Percentiles rank a stretch among this genome's conserved stretches.
Conservation (phyloP, 2,113 vertebrate genomes). For the Laticauda colubrina region DNA sequence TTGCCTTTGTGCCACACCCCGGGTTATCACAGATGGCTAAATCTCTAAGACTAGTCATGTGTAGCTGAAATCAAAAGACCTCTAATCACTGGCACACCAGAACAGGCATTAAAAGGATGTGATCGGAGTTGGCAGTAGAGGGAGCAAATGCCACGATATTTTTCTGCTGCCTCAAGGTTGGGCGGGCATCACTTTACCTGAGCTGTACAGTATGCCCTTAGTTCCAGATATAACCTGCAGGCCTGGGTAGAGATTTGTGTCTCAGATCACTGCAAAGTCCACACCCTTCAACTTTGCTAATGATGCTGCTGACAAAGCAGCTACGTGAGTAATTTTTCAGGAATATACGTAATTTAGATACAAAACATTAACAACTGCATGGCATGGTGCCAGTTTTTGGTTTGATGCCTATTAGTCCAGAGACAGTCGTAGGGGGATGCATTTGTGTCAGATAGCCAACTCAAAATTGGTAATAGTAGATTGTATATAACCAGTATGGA, state of each 20-base stretch:
- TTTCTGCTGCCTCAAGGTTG: neutral
- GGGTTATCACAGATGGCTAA: neutral
- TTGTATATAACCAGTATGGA: neutral
- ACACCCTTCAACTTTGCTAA: neutral
- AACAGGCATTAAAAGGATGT: neutral
- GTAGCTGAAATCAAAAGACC: neutral
- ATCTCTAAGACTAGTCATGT: neutral
- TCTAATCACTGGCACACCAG: neutral
- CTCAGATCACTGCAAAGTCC: neutral
- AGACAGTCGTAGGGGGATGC: neutral
- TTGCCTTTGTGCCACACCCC: no score
- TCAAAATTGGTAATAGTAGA: neutral
- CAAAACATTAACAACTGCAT: neutral
- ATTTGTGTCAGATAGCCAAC: neutral
- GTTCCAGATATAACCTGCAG: neutral
- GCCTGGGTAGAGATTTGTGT: neutral
- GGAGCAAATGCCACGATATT: neutral
- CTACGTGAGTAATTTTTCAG: neutral
- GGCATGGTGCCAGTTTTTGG: neutral
- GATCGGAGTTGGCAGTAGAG: neutral
- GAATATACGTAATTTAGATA: neutral
- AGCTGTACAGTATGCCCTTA: neutral
- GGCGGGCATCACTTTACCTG: neutral
- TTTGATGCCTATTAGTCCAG: neutral
- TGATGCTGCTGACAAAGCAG: neutral